Base-by-base conservation (phyloP, 2,797 vertebrate genomes). In the Rhinella marina region DNA sequence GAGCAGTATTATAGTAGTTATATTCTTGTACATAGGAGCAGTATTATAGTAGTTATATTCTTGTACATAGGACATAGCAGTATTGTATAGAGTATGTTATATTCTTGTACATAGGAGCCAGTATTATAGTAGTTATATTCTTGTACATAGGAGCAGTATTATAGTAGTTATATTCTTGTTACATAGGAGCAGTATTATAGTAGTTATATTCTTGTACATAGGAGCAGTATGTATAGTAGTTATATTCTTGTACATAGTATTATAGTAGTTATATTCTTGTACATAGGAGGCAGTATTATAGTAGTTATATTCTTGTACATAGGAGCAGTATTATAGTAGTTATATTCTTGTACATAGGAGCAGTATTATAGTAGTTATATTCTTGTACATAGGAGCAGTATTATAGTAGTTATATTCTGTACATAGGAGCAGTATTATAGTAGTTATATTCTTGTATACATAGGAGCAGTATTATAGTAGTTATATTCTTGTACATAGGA, bases 101-200 rank as follows among this genome's bases (percentile, higher is more conserved):
- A 64, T 64, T 64, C 62, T 64, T 64, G 23, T 68, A 68, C 13
- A 68, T 68, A 25, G 62, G n/a, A 56, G n/a, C 12, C 64, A 68
- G 25, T 27, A 68, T 68, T 68, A 68, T 68, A 68, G 64, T 68
- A 68, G 64, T 68, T 66, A 66, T 66, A 25, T 25, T 66, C 62
- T 25, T 66, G n/a, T n/a, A n/a, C n/a, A n/a, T n/a, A n/a, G n/a
- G n/a, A n/a, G n/a, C n/a, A n/a, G n/a, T n/a, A n/a, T n/a, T n/a
- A n/a, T n/a, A n/a, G n/a, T n/a, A n/a, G n/a, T 66, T 66, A 66
- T 66, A 66, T 66, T 66, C 62, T 66, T 66, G 62, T n/a, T 66
- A 66, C 11, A 66, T 66, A 66, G 62, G 62, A 25, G 16, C 62
- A 66, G 62, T 66, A 66, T 66, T 66, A 66, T 66, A 66, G 62